phyloP scores from a whole-genome alignment of 1,140 invertebrate species.

The Calycopis cecrops region DNA sequence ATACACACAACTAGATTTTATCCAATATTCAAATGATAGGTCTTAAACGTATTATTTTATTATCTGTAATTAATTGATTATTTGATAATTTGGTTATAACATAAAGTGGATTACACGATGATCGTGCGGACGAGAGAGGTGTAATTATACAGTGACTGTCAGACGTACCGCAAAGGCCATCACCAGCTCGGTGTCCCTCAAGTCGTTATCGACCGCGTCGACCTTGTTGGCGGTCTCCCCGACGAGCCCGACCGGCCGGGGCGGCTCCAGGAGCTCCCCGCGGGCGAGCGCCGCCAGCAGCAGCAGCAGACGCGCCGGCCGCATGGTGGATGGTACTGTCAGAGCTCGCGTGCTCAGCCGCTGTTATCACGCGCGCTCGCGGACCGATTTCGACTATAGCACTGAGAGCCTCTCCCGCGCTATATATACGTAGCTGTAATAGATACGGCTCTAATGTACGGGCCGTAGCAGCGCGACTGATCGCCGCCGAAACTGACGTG shows the following conservation, averaged over 20 bases:
- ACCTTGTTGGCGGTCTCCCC: constrained; percentile 30
- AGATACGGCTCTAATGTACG: not conserved
- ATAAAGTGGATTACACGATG: not conserved
- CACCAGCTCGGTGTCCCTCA: constrained; percentile 45
- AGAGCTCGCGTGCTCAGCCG: constrained; percentile 25
- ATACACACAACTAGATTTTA: no score
- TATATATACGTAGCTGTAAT: constrained; percentile 59
- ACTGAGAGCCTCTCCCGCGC: constrained; percentile 46
- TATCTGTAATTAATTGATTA: no score
- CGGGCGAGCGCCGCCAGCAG: constrained; percentile 28
- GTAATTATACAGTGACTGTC: not conserved
- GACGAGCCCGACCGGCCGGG: constrained; percentile 15
- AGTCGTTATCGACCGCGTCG: constrained; percentile 28
- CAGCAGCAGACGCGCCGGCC: constrained; percentile 31
- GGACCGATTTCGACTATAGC: constrained; percentile 58
- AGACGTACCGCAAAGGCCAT: constrained; percentile 56
- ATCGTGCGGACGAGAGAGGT: not conserved
- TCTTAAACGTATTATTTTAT: no score
- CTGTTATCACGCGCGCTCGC: constrained; percentile 52
- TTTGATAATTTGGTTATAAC: not conserved
- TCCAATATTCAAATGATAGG: no score
- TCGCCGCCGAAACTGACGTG: constrained; percentile 11
- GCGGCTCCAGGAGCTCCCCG: constrained; percentile 19
- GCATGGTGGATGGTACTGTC: constrained; percentile 28
- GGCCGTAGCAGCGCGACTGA: constrained; percentile 19